Evolutionary conservation across 2,113 vertebrate genomes (phyloP).

Genomic region (Pogona vitticeps): DNA sequence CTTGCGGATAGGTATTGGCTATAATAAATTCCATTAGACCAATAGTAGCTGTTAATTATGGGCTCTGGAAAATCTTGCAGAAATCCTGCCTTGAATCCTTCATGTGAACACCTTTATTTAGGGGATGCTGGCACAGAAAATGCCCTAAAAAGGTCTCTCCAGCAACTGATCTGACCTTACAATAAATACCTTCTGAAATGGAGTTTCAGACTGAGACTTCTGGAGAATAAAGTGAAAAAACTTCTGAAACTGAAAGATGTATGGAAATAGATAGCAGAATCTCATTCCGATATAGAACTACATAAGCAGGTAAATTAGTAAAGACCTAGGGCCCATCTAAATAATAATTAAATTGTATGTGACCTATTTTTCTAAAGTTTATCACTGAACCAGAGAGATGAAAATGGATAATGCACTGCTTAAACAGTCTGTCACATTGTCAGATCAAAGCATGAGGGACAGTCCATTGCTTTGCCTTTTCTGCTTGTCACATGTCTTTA

Average conservation of each 20-base stretch:
- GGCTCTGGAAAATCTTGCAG: neutral
- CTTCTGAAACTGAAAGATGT: constrained; percentile 53
- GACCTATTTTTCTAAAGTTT: constrained; percentile 8
- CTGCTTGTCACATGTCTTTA: neutral
- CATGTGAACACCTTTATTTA: neutral
- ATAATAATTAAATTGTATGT: neutral
- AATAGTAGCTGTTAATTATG: neutral
- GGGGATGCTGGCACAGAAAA: constrained; percentile 6
- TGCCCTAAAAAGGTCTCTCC: constrained; percentile 41
- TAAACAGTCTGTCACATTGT: neutral
- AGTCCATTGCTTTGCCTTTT: neutral
- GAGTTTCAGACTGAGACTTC: neutral
- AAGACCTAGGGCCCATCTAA: constrained; percentile 15
- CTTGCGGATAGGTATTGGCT: neutral
- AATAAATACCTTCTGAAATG: constrained; percentile 32
- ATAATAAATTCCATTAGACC: neutral
- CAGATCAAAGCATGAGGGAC: neutral
- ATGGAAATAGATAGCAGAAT: constrained; percentile 37
- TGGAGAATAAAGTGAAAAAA: constrained; percentile 6
- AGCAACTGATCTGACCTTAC: constrained; percentile 25
- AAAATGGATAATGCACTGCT: neutral
- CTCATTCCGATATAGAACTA: constrained; percentile 56
- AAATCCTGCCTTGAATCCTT: neutral
- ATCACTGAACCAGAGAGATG: neutral
- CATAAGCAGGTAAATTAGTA: constrained; percentile 59